phyloP scores from a whole-genome alignment of 2,888 invertebrate species.

The Drosophila hawaiiensis region DNA sequence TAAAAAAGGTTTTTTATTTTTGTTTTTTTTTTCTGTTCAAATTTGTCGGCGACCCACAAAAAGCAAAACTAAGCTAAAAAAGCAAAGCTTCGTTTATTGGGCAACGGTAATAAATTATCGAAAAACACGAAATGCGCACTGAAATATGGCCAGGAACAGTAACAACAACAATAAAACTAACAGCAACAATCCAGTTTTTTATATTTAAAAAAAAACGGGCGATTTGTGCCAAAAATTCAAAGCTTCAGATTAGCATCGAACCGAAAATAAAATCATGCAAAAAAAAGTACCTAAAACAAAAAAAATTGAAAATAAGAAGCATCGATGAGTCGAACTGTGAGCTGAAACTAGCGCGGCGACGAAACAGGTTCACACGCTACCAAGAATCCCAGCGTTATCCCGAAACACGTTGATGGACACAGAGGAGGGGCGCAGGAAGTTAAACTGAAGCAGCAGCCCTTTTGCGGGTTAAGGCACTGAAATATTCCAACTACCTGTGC shows the following conservation, averaged over 20 bases:
- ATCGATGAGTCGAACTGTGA: constrained; percentile 36
- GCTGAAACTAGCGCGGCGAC: constrained; percentile 33
- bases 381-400: constrained; percentile 42
- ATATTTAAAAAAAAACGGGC: constrained; percentile 59
- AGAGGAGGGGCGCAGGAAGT: constrained; percentile 44
- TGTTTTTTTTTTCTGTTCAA: background rate
- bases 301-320: constrained; percentile 32
- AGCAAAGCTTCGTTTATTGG: constrained; percentile 64
- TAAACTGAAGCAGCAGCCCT: constrained; percentile 53
- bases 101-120: constrained; percentile 79
- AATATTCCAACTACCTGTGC: constrained; percentile 48
- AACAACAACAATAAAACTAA: constrained; percentile 31
- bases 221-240: constrained; percentile 68
- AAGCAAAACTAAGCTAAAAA: constrained; percentile 40
- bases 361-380: constrained; percentile 78
- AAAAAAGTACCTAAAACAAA: constrained; percentile 28
- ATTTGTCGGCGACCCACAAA: constrained; percentile 45
- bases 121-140: constrained; percentile 77
- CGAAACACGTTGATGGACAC: constrained; percentile 25
- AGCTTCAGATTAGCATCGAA: constrained; percentile 64
- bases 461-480: constrained; percentile 55
- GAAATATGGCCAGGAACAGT: constrained; percentile 59
- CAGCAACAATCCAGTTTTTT: constrained; percentile 51
- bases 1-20: constrained; percentile 58
- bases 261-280: constrained; percentile 65